phyloP scores from a whole-genome alignment of 2,888 invertebrate species.

The Dynastes hyllus region DNA sequence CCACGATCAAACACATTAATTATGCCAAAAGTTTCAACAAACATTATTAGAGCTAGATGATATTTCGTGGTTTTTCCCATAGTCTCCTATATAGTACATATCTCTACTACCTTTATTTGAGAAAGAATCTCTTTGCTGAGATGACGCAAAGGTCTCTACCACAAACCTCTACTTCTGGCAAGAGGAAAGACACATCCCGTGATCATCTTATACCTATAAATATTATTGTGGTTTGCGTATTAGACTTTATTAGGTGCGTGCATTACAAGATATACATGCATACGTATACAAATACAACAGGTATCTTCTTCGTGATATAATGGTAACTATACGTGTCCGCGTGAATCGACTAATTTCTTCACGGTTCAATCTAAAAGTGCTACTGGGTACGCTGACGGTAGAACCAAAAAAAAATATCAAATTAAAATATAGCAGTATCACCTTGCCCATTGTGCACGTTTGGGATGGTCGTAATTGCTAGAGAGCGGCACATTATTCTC shows the following conservation, averaged over 20 bases:
- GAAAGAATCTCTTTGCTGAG: too few relatives aligned
- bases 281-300: too few relatives aligned
- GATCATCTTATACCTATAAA: too few relatives aligned
- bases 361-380: constrained; percentile 65
- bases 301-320: background rate
- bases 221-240: background rate
- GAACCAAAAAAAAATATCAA: constrained; percentile 51
- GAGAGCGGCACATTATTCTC: constrained; percentile 55
- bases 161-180: too few relatives aligned
- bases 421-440: constrained; percentile 57
- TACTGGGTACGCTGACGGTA: constrained; percentile 51
- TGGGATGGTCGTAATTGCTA: constrained; percentile 43
- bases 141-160: too few relatives aligned
- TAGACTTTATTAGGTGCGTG: background rate
- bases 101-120: too few relatives aligned
- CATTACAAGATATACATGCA: background rate
- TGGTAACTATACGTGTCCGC: background rate
- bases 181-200: too few relatives aligned
- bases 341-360: constrained; percentile 64
- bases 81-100: too few relatives aligned
- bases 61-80: too few relatives aligned
- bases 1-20: too few relatives aligned
- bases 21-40: too few relatives aligned
- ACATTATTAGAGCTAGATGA: too few relatives aligned
- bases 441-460: constrained; percentile 52